Percentiles rank a stretch among this genome's conserved stretches.
Evolutionary conservation across 2,888 invertebrate genomes (phyloP).

Genomic region (Alloscopus bannaensis): DNA sequence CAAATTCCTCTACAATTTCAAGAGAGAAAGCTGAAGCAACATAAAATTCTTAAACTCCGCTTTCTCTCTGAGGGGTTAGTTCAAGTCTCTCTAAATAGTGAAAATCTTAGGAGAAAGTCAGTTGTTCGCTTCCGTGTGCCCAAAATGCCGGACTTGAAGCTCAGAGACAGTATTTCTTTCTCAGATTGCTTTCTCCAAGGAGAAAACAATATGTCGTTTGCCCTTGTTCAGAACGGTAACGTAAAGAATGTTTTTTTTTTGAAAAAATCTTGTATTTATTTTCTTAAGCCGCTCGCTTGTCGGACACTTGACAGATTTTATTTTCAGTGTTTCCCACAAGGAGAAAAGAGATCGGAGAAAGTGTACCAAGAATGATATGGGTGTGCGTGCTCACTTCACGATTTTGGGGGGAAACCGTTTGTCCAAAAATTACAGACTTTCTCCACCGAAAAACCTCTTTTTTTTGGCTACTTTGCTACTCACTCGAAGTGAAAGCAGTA

Average conservation of each 20-base stretch:
- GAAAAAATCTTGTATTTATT: constrained; percentile 45
- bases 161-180: constrained; percentile 11
- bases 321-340: no score
- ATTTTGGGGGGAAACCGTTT: constrained; percentile 18
- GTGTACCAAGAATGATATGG: constrained; percentile 6
- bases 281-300: constrained; percentile 20
- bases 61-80: constrained; percentile 31
- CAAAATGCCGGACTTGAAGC: not conserved
- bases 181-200: not conserved
- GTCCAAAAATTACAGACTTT: constrained; percentile 17
- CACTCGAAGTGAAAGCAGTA: not conserved
- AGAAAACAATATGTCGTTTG: constrained; percentile 25
- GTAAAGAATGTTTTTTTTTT: constrained; percentile 32
- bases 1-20: no score
- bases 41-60: no score
- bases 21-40: no score
- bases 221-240: not conserved
- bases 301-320: constrained; percentile 32
- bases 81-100: constrained; percentile 5
- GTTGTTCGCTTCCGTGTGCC: not conserved
- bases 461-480: not conserved
- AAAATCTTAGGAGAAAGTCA: constrained; percentile 7
- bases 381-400: not conserved
- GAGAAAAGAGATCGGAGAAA: no score
- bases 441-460: constrained; percentile 20